phyloP scores from a whole-genome alignment of 2,797 vertebrate genomes.

The Crypturellus tataupa region DNA sequence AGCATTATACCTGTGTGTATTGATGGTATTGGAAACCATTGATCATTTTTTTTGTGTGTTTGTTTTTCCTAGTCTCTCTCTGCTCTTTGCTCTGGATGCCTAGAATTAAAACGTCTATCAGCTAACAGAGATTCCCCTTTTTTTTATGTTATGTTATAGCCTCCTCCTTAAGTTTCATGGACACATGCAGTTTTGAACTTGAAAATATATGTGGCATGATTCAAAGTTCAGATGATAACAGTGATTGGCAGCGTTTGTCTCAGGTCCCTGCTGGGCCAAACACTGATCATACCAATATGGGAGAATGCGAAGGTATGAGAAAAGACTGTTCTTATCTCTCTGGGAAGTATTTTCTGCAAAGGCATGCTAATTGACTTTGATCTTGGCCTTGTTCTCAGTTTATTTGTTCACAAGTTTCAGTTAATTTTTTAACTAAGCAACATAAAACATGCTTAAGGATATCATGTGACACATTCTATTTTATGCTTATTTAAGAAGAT shows the following conservation, averaged over 20 bases:
- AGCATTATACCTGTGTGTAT: background rate
- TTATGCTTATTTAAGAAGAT: background rate
- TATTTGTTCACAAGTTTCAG: background rate
- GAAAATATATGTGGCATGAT: conserved; percentile 95
- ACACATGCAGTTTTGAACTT: conserved; percentile 92
- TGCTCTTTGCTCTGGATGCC: background rate
- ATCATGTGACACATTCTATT: background rate
- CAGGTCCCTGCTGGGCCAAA: conserved; percentile 79
- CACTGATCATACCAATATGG: conserved; percentile 89
- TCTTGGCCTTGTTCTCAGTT: background rate
- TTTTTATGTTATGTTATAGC: conserved; percentile 57
- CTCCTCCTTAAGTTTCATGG: conserved; percentile 89
- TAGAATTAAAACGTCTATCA: background rate
- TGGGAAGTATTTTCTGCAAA: conserved; percentile 1
- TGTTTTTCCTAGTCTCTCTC: background rate
- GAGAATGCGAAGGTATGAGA: conserved; percentile 87
- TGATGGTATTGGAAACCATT: background rate
- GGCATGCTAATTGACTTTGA: background rate
- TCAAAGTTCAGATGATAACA: conserved; percentile 83
- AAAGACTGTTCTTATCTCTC: background rate
- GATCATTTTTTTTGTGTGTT: background rate
- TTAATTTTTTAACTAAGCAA: conserved; percentile 54
- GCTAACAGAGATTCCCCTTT: background rate
- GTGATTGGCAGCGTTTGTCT: conserved; percentile 84
- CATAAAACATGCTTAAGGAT: background rate